These are phyloP conservation scores for Tragopan temminckii DNA, from an alignment of 2,797 vertebrate genomes.

Conservation along the genomic window DNA sequence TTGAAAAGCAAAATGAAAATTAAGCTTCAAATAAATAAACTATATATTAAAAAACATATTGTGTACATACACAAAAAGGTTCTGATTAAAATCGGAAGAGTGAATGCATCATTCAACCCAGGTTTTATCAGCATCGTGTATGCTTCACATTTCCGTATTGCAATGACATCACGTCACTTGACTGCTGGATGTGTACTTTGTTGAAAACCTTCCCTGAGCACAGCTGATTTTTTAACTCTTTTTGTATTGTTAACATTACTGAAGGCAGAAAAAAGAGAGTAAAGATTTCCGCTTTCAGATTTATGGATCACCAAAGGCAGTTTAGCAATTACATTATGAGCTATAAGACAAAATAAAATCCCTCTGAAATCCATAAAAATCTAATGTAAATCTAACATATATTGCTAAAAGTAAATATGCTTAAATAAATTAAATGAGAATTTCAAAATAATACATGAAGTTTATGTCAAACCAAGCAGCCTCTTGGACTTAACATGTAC, in stretches of 20 bases:
- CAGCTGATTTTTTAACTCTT: background rate
- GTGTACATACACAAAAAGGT: rapidly evolving
- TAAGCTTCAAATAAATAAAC: background rate
- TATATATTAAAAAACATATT: background rate
- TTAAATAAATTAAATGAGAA: background rate
- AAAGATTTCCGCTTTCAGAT: background rate
- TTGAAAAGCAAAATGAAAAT: background rate
- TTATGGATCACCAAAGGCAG: background rate
- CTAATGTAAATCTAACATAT: background rate
- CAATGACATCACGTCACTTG: background rate
- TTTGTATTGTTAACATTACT: background rate
- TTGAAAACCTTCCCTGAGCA: background rate
- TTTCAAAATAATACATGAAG: background rate
- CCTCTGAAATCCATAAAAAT: conserved; percentile 1
- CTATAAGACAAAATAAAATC: background rate
- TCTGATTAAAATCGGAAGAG: background rate
- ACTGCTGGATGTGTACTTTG: background rate
- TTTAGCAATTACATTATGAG: background rate
- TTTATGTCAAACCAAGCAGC: conserved; percentile 41
- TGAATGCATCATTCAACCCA: background rate
- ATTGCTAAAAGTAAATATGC: background rate
- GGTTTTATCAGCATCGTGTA: background rate
- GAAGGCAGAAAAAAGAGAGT: background rate
- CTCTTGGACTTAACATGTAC: background rate
- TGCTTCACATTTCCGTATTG: background rate